These are phyloP conservation scores for Astur gentilis DNA, from an alignment of 2,113 vertebrate species.

Conservation along the genomic window DNA sequence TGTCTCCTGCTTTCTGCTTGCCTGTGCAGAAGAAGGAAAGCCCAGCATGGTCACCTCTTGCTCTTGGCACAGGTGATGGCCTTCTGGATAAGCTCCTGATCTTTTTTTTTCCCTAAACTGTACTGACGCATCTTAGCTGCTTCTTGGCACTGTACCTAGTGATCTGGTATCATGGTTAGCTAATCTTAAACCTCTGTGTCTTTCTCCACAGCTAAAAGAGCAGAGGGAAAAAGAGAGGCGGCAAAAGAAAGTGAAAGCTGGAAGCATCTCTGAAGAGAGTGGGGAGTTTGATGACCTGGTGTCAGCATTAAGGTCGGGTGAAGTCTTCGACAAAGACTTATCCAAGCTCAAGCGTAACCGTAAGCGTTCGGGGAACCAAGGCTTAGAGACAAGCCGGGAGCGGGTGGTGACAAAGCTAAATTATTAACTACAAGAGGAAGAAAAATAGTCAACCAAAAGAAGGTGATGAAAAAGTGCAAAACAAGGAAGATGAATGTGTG, in stretches of 20 bases:
- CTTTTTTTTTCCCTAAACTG: background rate
- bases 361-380: constrained; percentile 89
- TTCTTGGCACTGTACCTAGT: background rate
- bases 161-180: background rate
- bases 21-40: background rate
- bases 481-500: constrained; percentile 18
- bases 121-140: background rate
- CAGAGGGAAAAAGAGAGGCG: constrained; percentile 90
- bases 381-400: constrained; percentile 85
- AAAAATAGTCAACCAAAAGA: constrained; percentile 23
- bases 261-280: constrained; percentile 83
- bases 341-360: constrained; percentile 96
- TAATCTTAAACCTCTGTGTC: constrained; percentile 18
- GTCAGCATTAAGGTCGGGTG: constrained; percentile 89
- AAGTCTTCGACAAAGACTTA: constrained; percentile 98
- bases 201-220: constrained; percentile 85
- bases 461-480: constrained; percentile 30
- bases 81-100: background rate
- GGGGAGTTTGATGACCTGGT: constrained; percentile 97
- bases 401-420: constrained; percentile 88
- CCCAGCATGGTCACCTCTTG: background rate
- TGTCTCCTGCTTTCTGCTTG: background rate
- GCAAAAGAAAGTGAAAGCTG: constrained; percentile 77
- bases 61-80: background rate
- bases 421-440: constrained; percentile 76